Percentiles rank a stretch among this genome's conserved stretches.
Conservation (phyloP, 1,140 invertebrate species). For the Drosophila pseudoananassae region DNA sequence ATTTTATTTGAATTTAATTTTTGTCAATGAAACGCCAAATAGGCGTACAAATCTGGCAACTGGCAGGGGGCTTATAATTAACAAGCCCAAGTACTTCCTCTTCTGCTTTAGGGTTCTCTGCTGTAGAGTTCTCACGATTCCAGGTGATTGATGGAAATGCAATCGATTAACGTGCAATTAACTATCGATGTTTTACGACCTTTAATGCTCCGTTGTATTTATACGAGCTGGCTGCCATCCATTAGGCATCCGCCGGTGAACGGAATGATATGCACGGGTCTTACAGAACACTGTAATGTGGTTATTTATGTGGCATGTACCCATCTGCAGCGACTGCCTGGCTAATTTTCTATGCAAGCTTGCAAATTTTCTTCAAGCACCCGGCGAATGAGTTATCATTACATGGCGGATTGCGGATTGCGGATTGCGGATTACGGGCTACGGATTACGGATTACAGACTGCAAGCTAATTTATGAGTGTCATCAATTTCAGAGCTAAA, state of each 20-base stretch:
- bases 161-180: conserved; percentile 34
- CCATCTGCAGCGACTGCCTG: conserved; percentile 3
- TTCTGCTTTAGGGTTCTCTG: neutral
- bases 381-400: conserved; percentile 47
- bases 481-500: conserved; percentile 61
- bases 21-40: conserved; percentile 14
- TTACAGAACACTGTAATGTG: neutral
- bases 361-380: conserved; percentile 17
- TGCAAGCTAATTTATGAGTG: conserved; percentile 63
- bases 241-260: conserved; percentile 32
- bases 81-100: neutral
- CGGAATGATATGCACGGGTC: neutral
- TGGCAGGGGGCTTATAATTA: neutral
- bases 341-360: conserved; percentile 39
- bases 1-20: conserved; percentile 13
- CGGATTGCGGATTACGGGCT: neutral
- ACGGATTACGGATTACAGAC: neutral
- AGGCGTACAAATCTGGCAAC: neutral
- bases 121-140: conserved; percentile 1
- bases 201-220: conserved; percentile 27
- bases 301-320: conserved; percentile 24
- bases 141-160: conserved; percentile 32
- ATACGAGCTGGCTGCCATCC: conserved; percentile 43
- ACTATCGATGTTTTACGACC: conserved; percentile 39
- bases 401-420: neutral